Base-by-base conservation (phyloP, 2,888 invertebrate genomes). In the Eristalis pertinax region DNA sequence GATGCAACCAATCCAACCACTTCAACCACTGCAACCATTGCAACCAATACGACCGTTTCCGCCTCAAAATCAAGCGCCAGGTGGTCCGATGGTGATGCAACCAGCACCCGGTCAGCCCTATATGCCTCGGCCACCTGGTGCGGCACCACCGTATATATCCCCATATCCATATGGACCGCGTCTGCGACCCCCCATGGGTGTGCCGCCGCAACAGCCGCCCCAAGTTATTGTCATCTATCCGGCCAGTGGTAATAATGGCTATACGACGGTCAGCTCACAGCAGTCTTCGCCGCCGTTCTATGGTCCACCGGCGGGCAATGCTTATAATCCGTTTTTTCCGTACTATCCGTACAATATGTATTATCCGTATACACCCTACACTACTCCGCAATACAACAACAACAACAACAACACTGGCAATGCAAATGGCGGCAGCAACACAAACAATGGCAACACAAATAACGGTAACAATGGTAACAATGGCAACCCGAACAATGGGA, bases 221-320 rank as follows among this genome's bases (percentile, higher is more conserved):
- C 78, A 79, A 60, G 58, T 89, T 10, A 85, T 85, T 58, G 74
- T 89, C 8, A 76, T 88, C 29, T 82, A 82, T 68, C 67, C 87
- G 8, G 77, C 78, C 19, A 80, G 77, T 13, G 81, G 81, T 29
- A 60, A 78, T 29, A 50, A 67, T 29, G 78, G 81, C 32, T 88
- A 82, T 67, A 62, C 65, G 7, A 38, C 68, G 0, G 68, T 60
- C 10, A 35, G 64, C 3, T 38, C 60, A 11, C 43, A 58, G 13
- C 79, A 79, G 62, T 41, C 81, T 15, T 64, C 50, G 10, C 68
- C 50, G 13, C 50, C 75, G 1, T 72, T 32, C 15, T 87, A 78
- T 41, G 84, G 80, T 11, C 80, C 78, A 2, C 26, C 84, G 4
- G 73, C 68, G 10, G 13, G 65, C 0, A 83, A 88, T 69, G 83